Percentiles rank a stretch among this genome's conserved stretches.
These are phyloP conservation scores for Aporophyla nigra DNA, from an alignment of 2,888 invertebrate genomes.

Conservation along the genomic window DNA sequence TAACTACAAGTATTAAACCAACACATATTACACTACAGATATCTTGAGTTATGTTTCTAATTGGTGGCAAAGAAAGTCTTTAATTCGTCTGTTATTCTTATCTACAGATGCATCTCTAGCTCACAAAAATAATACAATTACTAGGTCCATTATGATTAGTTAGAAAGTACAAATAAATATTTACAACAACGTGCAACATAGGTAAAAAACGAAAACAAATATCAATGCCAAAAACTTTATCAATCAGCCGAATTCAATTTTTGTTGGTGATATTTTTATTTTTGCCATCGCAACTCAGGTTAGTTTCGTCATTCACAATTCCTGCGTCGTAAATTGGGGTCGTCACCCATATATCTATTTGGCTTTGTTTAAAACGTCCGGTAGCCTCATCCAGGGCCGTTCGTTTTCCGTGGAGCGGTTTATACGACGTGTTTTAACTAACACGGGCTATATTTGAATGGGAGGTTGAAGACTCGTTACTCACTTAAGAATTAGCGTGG, in stretches of 20 bases:
- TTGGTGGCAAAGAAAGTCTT: too few species aligned
- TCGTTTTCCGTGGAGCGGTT: conserved; percentile 55
- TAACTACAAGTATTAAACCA: too few species aligned
- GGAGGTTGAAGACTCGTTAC: conserved; percentile 44
- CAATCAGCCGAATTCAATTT: background rate
- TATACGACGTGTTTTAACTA: conserved; percentile 58
- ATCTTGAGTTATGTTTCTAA: too few species aligned
- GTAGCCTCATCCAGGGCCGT: conserved; percentile 57
- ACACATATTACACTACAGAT: too few species aligned
- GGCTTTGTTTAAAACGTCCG: conserved; percentile 56
- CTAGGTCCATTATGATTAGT: background rate
- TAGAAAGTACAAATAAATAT: too few species aligned
- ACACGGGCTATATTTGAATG: conserved; percentile 56
- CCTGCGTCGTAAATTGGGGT: conserved; percentile 41
- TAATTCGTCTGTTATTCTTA: background rate
- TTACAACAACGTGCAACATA: too few species aligned
- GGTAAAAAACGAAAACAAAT: background rate
- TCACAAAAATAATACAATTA: background rate
- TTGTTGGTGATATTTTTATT: background rate
- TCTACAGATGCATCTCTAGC: fast-evolving
- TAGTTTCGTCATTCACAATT: conserved; percentile 33
- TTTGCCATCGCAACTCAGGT: conserved; percentile 1
- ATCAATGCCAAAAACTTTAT: background rate
- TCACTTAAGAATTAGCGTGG: conserved; percentile 49
- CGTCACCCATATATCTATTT: conserved; percentile 55